These are phyloP conservation scores for Oopsacas minuta DNA, from an alignment of 37 sponge, comb jelly and placozoan genomes.

Conservation along the genomic window DNA sequence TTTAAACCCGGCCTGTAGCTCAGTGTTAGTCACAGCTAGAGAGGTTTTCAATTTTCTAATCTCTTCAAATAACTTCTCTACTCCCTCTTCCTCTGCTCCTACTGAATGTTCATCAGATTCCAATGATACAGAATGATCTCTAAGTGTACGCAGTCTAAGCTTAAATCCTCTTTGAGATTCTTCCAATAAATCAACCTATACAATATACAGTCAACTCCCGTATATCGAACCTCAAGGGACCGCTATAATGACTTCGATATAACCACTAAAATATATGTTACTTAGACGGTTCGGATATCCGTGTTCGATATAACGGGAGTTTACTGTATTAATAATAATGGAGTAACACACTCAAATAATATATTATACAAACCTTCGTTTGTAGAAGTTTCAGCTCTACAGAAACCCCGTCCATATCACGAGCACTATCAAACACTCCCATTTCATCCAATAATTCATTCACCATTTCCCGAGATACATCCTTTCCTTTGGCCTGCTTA, in stretches of 20 bases:
- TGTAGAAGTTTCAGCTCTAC: not conserved
- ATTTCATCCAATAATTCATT: not conserved
- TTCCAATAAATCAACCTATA: not conserved
- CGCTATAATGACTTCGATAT: no score
- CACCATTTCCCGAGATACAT: not conserved
- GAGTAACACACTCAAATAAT: no score
- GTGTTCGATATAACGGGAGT: no score
- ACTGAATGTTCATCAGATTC: not conserved
- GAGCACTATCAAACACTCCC: constrained; percentile 3
- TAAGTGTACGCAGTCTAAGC: not conserved
- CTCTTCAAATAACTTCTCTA: not conserved
- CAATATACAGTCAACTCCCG: not conserved
- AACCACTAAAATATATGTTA: no score
- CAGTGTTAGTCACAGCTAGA: not conserved
- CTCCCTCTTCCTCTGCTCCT: not conserved
- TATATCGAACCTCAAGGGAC: not conserved
- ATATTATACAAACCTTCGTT: not conserved
- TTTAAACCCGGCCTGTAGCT: not conserved
- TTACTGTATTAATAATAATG: no score
- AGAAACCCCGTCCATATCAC: constrained; percentile 10
- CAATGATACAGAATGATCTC: not conserved
- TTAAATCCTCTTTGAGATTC: not conserved
- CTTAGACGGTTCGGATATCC: no score
- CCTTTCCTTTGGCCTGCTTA: not conserved
- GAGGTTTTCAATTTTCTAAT: not conserved